Evolutionary conservation across 2,888 invertebrate genomes (phyloP).

Genomic region (Sisyra terminalis): DNA sequence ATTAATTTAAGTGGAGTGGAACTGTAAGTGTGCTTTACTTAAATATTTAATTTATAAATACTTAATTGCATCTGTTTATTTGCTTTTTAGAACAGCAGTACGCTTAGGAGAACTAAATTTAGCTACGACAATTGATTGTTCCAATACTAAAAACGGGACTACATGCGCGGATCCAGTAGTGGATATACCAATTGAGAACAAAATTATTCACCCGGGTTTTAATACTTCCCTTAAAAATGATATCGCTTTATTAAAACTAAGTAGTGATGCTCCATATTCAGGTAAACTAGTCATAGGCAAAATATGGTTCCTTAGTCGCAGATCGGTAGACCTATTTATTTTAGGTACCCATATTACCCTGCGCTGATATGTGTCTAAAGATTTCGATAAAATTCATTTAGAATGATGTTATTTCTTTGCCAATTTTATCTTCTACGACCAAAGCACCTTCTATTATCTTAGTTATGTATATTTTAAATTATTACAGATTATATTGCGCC

Average conservation of each 20-base stretch:
- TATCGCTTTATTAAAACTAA: slow-evolving; percentile 23
- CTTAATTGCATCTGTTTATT: no score
- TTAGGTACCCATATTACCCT: no score
- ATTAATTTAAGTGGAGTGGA: slow-evolving; percentile 13
- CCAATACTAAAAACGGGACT: slow-evolving; percentile 9
- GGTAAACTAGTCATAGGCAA: slow-evolving; percentile 13
- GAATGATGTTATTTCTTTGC: no score
- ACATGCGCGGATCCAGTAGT: slow-evolving; percentile 19
- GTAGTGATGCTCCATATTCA: slow-evolving; percentile 16
- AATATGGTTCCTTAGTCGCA: no score
- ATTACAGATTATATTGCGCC: slow-evolving; percentile 21
- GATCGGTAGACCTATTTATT: no score
- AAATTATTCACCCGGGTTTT: slow-evolving; percentile 20
- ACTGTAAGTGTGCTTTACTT: slow-evolving; percentile 15
- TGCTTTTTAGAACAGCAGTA: slow-evolving; percentile 31
- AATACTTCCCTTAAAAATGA: slow-evolving; percentile 21
- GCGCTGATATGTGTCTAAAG: no score
- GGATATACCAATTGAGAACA: slow-evolving; percentile 18
- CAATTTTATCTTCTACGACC: no score
- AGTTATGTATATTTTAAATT: neutral
- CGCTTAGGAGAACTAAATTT: slow-evolving; percentile 42
- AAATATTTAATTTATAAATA: no score
- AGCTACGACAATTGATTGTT: slow-evolving; percentile 29
- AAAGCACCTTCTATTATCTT: no score
- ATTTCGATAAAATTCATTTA: no score